Percentiles rank a stretch among this genome's conserved stretches.
Evolutionary conservation across 2,113 vertebrate genomes (phyloP).

Genomic region (Onychostoma macrolepis): DNA sequence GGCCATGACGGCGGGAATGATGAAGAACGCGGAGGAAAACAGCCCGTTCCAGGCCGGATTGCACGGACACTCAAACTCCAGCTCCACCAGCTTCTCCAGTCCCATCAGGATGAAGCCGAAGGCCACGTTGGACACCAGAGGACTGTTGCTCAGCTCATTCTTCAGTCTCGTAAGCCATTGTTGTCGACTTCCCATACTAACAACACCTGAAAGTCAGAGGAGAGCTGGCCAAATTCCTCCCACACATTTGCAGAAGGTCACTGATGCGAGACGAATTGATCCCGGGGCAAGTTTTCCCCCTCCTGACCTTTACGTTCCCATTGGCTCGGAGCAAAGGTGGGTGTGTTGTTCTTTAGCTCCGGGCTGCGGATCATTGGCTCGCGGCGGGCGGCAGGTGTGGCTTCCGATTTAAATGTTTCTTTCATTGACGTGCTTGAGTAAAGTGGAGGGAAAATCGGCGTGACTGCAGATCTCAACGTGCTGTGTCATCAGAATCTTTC

Average conservation of each 20-base stretch:
- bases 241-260: slow-evolving; percentile 76
- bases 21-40: slow-evolving; percentile 77
- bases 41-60: slow-evolving; percentile 72
- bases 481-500: slow-evolving; percentile 36
- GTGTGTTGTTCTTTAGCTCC: slow-evolving; percentile 66
- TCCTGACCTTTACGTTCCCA: slow-evolving; percentile 71
- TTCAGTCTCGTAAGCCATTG: slow-evolving; percentile 79
- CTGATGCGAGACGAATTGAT: slow-evolving; percentile 72
- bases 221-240: slow-evolving; percentile 69
- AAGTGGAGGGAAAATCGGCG: slow-evolving; percentile 75
- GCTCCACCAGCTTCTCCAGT: slow-evolving; percentile 78
- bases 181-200: slow-evolving; percentile 78
- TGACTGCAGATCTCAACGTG: slow-evolving; percentile 5
- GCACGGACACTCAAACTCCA: slow-evolving; percentile 80
- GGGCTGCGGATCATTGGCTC: slow-evolving; percentile 66
- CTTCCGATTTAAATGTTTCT: slow-evolving; percentile 71
- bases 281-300: slow-evolving; percentile 56
- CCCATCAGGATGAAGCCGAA: slow-evolving; percentile 78
- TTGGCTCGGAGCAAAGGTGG: slow-evolving; percentile 75
- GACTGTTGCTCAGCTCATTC: slow-evolving; percentile 78
- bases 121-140: slow-evolving; percentile 76
- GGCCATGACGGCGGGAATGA: slow-evolving; percentile 77
- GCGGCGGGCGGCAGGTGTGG: slow-evolving; percentile 68
- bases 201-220: slow-evolving; percentile 66
- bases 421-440: slow-evolving; percentile 69